Evolutionary conservation across 2,888 invertebrate species (phyloP).

Genomic region (Andrena praecox): DNA sequence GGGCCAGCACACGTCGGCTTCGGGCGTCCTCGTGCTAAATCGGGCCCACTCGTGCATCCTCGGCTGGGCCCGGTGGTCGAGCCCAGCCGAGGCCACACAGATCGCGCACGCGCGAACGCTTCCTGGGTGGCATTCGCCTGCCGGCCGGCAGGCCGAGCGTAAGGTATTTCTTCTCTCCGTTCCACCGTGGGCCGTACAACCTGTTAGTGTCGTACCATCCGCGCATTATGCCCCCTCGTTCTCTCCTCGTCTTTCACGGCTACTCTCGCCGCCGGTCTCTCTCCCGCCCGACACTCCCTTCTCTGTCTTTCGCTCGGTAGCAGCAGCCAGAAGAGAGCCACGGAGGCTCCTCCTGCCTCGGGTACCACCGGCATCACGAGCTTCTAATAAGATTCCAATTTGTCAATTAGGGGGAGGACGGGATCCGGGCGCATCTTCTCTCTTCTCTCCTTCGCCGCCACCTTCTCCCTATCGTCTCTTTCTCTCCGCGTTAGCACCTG

Average conservation of each 20-base stretch:
- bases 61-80: slow-evolving; percentile 78
- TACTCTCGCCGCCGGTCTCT: slow-evolving; percentile 64
- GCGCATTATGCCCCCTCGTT: slow-evolving; percentile 79
- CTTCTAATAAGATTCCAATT: slow-evolving; percentile 89
- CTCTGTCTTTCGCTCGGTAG: slow-evolving; percentile 50
- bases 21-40: slow-evolving; percentile 76
- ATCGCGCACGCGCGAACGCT: slow-evolving; percentile 84
- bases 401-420: slow-evolving; percentile 88
- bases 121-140: slow-evolving; percentile 84
- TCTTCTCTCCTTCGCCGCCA: slow-evolving; percentile 58
- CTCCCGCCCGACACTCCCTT: slow-evolving; percentile 43
- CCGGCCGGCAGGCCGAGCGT: slow-evolving; percentile 79
- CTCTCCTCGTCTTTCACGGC: slow-evolving; percentile 76
- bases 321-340: slow-evolving; percentile 41
- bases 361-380: slow-evolving; percentile 72
- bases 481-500: slow-evolving; percentile 67
- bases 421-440: slow-evolving; percentile 75
- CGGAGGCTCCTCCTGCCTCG: slow-evolving; percentile 60
- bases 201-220: slow-evolving; percentile 83
- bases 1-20: slow-evolving; percentile 82
- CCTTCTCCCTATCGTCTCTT: slow-evolving; percentile 57
- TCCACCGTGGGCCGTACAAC: slow-evolving; percentile 79
- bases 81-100: slow-evolving; percentile 81
- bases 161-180: slow-evolving; percentile 71
- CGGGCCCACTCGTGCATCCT: slow-evolving; percentile 76